Evolutionary conservation across 2,888 invertebrate genomes (phyloP).

Genomic region (Vesta saturnalis): DNA sequence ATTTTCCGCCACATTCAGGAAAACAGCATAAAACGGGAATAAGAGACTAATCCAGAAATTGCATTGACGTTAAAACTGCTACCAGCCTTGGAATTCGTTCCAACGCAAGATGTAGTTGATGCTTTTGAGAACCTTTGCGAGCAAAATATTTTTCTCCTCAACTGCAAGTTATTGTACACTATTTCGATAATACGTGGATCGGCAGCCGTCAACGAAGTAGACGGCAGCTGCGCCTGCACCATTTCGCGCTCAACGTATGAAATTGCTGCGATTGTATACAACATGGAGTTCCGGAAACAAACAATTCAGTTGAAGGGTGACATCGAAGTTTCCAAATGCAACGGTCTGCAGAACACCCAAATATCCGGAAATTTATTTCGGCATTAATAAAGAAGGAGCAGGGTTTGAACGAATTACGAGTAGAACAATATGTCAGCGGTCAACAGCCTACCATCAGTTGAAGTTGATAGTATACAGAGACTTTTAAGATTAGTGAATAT

Average conservation of each 20-base stretch:
- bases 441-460: neutral
- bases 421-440: neutral
- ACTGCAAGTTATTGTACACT: neutral
- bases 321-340: slow-evolving; percentile 10
- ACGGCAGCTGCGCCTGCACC: neutral
- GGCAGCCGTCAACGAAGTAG: neutral
- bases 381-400: no score
- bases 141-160: neutral
- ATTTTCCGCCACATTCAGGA: no score
- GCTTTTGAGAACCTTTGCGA: neutral
- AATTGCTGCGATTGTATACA: neutral
- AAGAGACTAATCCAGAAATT: no score
- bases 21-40: no score
- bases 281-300: slow-evolving; percentile 5
- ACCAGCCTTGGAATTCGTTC: neutral
- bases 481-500: neutral
- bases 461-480: neutral
- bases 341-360: slow-evolving; percentile 7
- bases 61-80: no score
- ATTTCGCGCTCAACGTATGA: slow-evolving; percentile 1
- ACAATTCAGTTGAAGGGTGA: slow-evolving; percentile 5
- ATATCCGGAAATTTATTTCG: no score
- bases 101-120: neutral
- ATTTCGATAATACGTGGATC: neutral
- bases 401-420: no score